phyloP scores from a whole-genome alignment of 1,140 invertebrate genomes.

The Anoplophora glabripennis region DNA sequence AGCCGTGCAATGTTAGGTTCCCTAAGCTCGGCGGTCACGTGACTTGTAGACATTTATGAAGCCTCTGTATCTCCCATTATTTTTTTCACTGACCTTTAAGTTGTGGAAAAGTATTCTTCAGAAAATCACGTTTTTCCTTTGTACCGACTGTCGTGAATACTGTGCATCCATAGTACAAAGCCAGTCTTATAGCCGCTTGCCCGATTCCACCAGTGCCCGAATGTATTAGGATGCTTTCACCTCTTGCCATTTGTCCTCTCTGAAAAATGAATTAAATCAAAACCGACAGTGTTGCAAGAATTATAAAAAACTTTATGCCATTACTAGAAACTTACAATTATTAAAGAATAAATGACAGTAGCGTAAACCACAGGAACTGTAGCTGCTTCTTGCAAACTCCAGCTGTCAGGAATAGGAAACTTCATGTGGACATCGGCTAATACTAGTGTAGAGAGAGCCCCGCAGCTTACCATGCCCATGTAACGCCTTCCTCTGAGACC shows the following conservation, averaged over 20 bases:
- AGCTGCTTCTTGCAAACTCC: conserved; percentile 82
- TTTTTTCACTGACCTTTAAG: conserved; percentile 19
- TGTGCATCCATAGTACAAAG: conserved; percentile 62
- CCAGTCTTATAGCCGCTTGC: conserved; percentile 73
- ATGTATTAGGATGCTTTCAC: conserved; percentile 63
- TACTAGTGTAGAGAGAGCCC: conserved; percentile 60
- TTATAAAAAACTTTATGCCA: no score
- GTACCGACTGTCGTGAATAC: conserved; percentile 73
- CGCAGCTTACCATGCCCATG: conserved; percentile 65
- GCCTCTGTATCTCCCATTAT: no score
- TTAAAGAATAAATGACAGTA: conserved; percentile 80
- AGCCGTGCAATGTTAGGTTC: no score
- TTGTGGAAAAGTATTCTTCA: conserved; percentile 50
- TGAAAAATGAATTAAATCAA: conserved; percentile 1
- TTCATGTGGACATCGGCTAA: conserved; percentile 58
- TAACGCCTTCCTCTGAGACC: conserved; percentile 59
- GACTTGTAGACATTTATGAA: no score
- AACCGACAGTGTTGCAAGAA: no score
- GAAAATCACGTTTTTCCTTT: conserved; percentile 65
- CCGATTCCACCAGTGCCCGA: conserved; percentile 76
- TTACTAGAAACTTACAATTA: conserved; percentile 32
- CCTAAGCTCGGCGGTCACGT: no score
- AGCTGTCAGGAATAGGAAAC: conserved; percentile 78
- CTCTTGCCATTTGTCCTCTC: conserved; percentile 17
- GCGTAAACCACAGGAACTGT: conserved; percentile 84